Conservation (phyloP, 2,797 vertebrate species). For the Sebastes iracundus region DNA sequence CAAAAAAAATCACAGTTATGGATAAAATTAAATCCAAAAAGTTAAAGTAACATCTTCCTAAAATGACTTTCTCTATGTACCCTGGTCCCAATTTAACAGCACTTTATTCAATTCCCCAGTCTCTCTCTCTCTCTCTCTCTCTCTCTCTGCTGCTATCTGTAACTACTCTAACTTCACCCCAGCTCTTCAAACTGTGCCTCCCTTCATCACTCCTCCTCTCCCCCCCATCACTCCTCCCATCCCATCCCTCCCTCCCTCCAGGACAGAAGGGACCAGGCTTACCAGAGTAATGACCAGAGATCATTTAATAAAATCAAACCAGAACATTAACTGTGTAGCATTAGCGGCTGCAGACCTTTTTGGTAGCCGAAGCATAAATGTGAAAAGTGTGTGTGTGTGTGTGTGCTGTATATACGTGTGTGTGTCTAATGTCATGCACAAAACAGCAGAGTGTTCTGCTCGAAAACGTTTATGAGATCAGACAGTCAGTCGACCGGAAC, state of each 20-base stretch:
- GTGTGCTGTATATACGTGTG: not conserved
- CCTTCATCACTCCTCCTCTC: slow-evolving; percentile 53
- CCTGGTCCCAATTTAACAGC: not conserved
- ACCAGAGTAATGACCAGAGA: slow-evolving; percentile 27
- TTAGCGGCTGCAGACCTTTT: slow-evolving; percentile 9
- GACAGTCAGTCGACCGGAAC: slow-evolving; percentile 61
- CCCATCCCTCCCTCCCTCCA: not conserved
- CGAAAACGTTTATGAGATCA: slow-evolving; percentile 59
- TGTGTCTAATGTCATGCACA: slow-evolving; percentile 37
- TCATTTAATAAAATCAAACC: slow-evolving; percentile 44
- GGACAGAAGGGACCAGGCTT: slow-evolving; percentile 33
- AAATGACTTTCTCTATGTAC: not conserved
- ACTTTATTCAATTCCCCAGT: not conserved
- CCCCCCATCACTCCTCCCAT: slow-evolving; percentile 23
- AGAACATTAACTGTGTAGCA: slow-evolving; percentile 19
- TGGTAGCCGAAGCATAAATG: not conserved
- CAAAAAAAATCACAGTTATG: not conserved
- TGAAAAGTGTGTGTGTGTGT: slow-evolving; percentile 2
- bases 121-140: slow-evolving; percentile 7
- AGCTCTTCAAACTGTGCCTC: slow-evolving; percentile 56
- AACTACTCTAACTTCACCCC: slow-evolving; percentile 55
- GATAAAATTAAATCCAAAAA: not conserved
- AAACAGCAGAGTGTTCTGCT: slow-evolving; percentile 44
- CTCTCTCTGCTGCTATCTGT: slow-evolving; percentile 30
- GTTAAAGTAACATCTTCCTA: not conserved